Percentiles rank a stretch among this genome's conserved stretches.
Conservation (phyloP, 1,140 invertebrate species). For the Caenorhabditis briggsae region DNA sequence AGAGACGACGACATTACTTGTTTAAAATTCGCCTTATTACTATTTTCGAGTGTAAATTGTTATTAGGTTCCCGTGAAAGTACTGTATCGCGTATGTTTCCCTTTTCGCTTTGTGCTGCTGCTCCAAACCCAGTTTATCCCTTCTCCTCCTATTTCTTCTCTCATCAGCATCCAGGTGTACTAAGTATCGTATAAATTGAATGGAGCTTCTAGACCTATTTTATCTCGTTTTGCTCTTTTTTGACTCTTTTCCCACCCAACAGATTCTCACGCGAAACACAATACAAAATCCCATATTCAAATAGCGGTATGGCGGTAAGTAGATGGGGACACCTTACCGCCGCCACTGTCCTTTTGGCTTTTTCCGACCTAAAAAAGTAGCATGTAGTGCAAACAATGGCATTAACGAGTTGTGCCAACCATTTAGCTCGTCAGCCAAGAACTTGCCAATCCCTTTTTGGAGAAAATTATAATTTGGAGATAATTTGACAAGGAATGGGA, state of each 20-base stretch:
- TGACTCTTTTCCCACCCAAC: too few species aligned
- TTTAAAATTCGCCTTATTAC: background rate
- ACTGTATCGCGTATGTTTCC: slow-evolving; percentile 28
- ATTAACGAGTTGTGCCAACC: slow-evolving; percentile 28
- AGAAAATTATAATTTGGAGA: too few species aligned
- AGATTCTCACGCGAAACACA: slow-evolving; percentile 40
- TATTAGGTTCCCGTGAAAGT: background rate
- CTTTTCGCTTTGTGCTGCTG: too few species aligned
- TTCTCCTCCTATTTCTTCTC: background rate
- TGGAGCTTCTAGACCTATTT: background rate
- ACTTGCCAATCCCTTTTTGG: too few species aligned
- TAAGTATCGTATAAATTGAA: background rate
- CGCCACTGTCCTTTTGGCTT: slow-evolving; percentile 10
- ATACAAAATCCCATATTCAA: slow-evolving; percentile 42
- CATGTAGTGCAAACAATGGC: slow-evolving; percentile 13
- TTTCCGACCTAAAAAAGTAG: slow-evolving; percentile 31
- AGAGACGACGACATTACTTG: background rate
- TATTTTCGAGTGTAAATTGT: background rate
- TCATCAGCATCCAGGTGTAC: background rate
- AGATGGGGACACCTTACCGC: background rate
- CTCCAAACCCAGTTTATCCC: background rate
- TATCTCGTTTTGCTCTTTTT: background rate
- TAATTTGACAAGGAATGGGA: background rate
- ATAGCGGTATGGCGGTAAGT: slow-evolving; percentile 28
- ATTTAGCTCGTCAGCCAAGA: background rate